Base-by-base conservation (phyloP, 2,888 invertebrate species). In the Sphecodes monilicornis region DNA sequence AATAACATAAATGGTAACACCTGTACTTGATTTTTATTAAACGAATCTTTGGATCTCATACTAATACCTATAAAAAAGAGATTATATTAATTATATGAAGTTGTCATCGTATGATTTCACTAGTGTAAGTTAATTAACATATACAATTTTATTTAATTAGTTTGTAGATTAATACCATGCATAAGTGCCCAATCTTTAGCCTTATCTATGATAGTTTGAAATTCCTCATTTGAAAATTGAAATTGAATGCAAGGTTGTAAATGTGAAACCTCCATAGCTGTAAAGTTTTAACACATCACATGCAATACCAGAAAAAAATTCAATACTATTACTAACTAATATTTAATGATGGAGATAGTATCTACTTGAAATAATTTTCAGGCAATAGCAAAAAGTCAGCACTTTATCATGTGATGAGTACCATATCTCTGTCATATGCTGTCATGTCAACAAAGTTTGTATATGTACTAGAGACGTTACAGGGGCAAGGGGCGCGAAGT, bases 201-300 rank as follows among this genome's bases (percentile, higher is more conserved):
- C 86, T 95, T 95, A 32, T 95, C 94, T 16, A 95, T 90, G 71
- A 95, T 85, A 76, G 95, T 95, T 43, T 93, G 90, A 22, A 96
- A 91, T n/a, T 96, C 95, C 80, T 96, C 96, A 29, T 96, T 95
- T 0, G 96, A 95, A 80, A 98, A 93, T 1, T 97, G 97, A 85
- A 98, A 90, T 6, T 96, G 95, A 81, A 98, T 93, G 92, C 96
- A 96, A n/a, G 96, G 95, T 32, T 96, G 95, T 80, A 97, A 94
- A 18, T 95, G 94, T 39, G 86, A 72, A 8, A 79, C 54, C 66
- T 85, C 86, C 91, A 92, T 92, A 26, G 18, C 70, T 73, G 74
- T 76, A 72, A 6, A 71, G 26, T 70, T 32, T 50, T 71, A 50
- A 66, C 22, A 60, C 76, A 46, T 72, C 41, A 50, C 26, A 50